phyloP scores from a whole-genome alignment of 1,140 invertebrate species.

The Nasonia giraulti region DNA sequence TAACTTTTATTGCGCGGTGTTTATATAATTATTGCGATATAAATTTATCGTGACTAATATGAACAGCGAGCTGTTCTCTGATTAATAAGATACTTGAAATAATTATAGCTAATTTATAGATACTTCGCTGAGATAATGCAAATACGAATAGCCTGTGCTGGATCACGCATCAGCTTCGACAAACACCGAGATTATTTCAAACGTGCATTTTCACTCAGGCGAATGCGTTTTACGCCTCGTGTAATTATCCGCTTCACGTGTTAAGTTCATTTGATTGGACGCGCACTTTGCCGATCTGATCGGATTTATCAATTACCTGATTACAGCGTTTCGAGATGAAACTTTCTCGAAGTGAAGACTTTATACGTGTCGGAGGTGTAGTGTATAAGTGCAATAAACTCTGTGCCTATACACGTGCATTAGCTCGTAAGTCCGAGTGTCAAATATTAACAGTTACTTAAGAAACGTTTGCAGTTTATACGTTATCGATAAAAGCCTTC shows the following conservation, averaged over 20 bases:
- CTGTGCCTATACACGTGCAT: no score
- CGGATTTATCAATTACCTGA: slow-evolving; percentile 1
- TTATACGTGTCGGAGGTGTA: not conserved
- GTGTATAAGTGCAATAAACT: no score
- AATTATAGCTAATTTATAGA: no score
- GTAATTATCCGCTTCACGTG: not conserved
- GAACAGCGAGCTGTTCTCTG: no score
- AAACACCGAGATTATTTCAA: not conserved
- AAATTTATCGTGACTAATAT: no score
- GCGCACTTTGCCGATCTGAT: not conserved
- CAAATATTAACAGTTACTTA: not conserved
- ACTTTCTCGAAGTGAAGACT: not conserved
- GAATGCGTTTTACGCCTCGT: not conserved
- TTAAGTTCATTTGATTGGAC: not conserved
- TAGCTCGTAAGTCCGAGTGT: no score
- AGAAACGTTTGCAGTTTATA: not conserved
- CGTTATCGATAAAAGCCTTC: not conserved
- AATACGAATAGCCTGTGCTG: no score
- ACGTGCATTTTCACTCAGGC: not conserved
- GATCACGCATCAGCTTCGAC: not conserved
- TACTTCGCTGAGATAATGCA: no score
- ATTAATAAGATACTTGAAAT: no score
- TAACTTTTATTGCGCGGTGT: no score
- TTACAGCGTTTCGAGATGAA: not conserved
- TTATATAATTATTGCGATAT: no score